Percentiles rank a stretch among this genome's conserved stretches.
Evolutionary conservation across 64 coral and sea anemone genomes (phyloP).

Genomic region (Porites lutea): DNA sequence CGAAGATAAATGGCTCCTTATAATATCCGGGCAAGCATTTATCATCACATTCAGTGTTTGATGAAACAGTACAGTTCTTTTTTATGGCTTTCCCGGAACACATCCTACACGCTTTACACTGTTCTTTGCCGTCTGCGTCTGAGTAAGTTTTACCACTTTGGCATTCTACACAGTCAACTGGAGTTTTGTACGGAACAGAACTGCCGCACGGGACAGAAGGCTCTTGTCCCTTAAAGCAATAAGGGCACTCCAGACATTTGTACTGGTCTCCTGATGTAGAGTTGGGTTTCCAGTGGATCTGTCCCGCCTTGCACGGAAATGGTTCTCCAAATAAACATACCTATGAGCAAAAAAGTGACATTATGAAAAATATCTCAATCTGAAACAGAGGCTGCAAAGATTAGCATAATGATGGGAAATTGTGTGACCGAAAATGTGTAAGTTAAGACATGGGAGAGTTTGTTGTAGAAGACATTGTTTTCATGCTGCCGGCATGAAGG

Average conservation of each 20-base stretch:
- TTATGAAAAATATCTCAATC: no score
- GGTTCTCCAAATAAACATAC: neutral
- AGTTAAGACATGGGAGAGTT: no score
- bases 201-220: slow-evolving; percentile 53
- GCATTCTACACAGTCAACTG: slow-evolving; percentile 28
- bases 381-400: no score
- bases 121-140: neutral
- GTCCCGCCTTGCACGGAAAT: neutral
- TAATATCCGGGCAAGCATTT: slow-evolving; percentile 37
- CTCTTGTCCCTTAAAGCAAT: slow-evolving; percentile 31
- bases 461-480: no score
- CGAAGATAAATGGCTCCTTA: neutral
- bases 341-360: neutral
- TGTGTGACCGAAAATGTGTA: neutral
- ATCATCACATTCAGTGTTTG: slow-evolving; percentile 32
- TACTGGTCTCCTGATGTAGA: neutral
- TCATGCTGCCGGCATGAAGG: no score
- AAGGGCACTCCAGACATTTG: slow-evolving; percentile 44
- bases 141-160: slow-evolving; percentile 39
- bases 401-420: neutral
- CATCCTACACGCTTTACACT: slow-evolving; percentile 23
- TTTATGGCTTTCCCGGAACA: slow-evolving; percentile 24
- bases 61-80: slow-evolving; percentile 34
- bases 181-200: neutral
- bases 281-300: neutral